phyloP scores from a whole-genome alignment of 1,140 invertebrate genomes.

The Plodia interpunctella region DNA sequence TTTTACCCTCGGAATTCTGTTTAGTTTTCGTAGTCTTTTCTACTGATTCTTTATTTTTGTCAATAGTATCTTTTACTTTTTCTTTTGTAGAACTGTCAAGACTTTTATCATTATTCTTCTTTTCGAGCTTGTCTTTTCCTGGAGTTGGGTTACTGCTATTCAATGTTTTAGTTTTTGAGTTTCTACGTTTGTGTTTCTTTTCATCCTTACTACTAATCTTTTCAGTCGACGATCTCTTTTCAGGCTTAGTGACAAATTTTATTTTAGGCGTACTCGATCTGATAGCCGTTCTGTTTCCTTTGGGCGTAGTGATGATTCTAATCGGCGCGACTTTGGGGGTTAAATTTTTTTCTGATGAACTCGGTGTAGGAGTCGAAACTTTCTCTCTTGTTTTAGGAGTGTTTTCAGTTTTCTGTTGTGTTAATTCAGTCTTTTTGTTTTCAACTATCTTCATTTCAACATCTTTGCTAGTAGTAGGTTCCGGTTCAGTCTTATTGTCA shows the following conservation, averaged over 20 bases:
- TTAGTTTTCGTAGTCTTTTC: slow-evolving; percentile 2
- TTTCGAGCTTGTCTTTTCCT: slow-evolving; percentile 5
- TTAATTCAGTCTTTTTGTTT: slow-evolving; percentile 3
- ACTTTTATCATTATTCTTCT: neutral
- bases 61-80: slow-evolving; percentile 9
- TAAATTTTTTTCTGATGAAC: slow-evolving; percentile 14
- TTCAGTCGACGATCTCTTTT: slow-evolving; percentile 25
- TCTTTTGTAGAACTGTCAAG: slow-evolving; percentile 14
- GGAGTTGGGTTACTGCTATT: slow-evolving; percentile 25
- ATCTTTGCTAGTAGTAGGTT: slow-evolving; percentile 21
- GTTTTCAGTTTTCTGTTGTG: neutral
- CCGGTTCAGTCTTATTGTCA: slow-evolving; percentile 19
- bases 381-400: neutral
- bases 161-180: slow-evolving; percentile 40
- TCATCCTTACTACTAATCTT: slow-evolving; percentile 27
- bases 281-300: slow-evolving; percentile 18
- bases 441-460: slow-evolving; percentile 12
- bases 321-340: slow-evolving; percentile 29
- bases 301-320: slow-evolving; percentile 39
- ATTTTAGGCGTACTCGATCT: slow-evolving; percentile 16
- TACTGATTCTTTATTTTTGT: slow-evolving; percentile 18
- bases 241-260: slow-evolving; percentile 15
- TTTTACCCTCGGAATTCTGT: neutral
- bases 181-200: slow-evolving; percentile 37
- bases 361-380: neutral